Evolutionary conservation across 2,888 invertebrate species (phyloP), one percentile per base, ranked within the genome.

Genomic region (Leptura quadrifasciata): DNA sequence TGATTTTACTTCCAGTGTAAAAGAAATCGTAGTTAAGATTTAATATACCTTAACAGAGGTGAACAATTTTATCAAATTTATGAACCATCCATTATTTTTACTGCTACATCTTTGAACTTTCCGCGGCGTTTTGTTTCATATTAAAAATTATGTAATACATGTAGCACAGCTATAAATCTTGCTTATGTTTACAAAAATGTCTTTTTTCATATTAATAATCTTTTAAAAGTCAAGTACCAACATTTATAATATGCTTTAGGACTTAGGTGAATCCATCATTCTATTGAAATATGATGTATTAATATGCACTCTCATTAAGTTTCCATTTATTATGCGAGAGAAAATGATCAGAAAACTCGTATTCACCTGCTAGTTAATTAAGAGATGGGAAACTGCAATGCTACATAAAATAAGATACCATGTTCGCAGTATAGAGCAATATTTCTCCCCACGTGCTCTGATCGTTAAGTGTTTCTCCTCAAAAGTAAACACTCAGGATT

Each of bases 201-300:
- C 63, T n/a, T 35, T 35, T 31, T 12, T 39, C 39, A 15, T 63
- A 63, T 39, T 63, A 63, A 63, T 35, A 39, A 20, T 21, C 39
- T 63, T 63, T 39, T 18, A 63, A 61, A 63, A 39, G 63, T 27
- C 39, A 39, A 39, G 18, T 39, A 35, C 18, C 63, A 35, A 63
- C 24, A 63, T 63, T 63, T 63, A 63, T 63, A 39, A 63, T 39
- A 18, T 20, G 18, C 63, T 39, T 39, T 47, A 39, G n/a, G 39
- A 63, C 15, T n/a, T 39, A 35, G 39, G 10, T 18, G 39, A 20
- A 39, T 35, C 20, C 63, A 39, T 35, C 39, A 27, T 20, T 39
- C 20, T 39, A 20, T 20, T 39, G 39, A 39, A 39, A 63, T 63
- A 39, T 63, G 63, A 63, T 63, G 17, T 47, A 47, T 63, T 63